phyloP scores from a whole-genome alignment of 2,797 vertebrate species.

The Danio albolineatus region DNA sequence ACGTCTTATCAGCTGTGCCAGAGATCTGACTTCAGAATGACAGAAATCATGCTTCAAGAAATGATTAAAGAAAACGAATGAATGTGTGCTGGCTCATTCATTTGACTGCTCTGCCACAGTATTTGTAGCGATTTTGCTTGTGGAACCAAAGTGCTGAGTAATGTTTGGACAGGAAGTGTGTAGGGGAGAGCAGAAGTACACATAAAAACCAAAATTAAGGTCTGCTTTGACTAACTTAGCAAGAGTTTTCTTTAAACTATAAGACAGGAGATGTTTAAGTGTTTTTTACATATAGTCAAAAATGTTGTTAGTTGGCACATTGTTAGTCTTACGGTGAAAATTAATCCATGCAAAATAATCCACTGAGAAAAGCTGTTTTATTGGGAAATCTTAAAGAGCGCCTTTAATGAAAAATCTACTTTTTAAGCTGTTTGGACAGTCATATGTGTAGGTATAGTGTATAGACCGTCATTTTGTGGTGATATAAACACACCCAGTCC shows the following conservation, averaged over 20 bases:
- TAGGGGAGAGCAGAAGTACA: conserved; percentile 19
- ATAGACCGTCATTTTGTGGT: too few relatives aligned
- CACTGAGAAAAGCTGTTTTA: too few relatives aligned
- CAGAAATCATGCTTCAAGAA: not conserved
- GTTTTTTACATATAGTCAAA: too few relatives aligned
- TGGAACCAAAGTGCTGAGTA: conserved; percentile 1
- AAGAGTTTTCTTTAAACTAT: not conserved
- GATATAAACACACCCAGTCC: too few relatives aligned
- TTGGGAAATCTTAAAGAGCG: too few relatives aligned
- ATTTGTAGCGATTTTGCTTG: not conserved
- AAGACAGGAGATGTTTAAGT: not conserved
- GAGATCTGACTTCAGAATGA: not conserved
- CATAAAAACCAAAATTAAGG: not conserved
- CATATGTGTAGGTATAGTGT: too few relatives aligned
- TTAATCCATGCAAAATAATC: too few relatives aligned
- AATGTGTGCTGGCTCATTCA: not conserved
- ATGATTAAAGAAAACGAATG: not conserved
- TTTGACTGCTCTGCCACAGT: not conserved
- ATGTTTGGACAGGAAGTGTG: conserved; percentile 19
- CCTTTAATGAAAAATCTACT: too few relatives aligned
- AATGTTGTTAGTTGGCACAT: too few relatives aligned
- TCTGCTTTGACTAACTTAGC: not conserved
- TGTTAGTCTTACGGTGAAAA: too few relatives aligned
- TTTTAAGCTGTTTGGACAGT: too few relatives aligned
- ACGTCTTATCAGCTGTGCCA: not conserved